phyloP scores from a whole-genome alignment of 2,113 vertebrate genomes.

The Meleagris gallopavo region DNA sequence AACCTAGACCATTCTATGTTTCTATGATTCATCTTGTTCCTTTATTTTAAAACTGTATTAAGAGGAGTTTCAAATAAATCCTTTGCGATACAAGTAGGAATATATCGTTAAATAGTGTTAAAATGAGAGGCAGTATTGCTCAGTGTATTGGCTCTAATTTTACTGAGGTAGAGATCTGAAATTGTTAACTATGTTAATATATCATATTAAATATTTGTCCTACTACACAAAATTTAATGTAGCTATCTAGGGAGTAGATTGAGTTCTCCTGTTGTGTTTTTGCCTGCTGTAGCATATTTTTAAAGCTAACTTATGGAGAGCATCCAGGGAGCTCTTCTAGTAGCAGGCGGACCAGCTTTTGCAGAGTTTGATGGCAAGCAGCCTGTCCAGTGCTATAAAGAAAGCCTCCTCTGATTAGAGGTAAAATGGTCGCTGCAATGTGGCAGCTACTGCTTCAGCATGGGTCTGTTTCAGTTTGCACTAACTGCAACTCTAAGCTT shows the following conservation, averaged over 20 bases:
- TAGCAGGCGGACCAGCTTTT: not conserved
- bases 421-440: not conserved
- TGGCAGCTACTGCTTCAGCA: not conserved
- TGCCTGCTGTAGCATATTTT: not conserved
- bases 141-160: not conserved
- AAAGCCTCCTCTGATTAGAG: not conserved
- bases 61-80: not conserved
- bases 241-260: not conserved
- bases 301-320: not conserved
- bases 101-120: not conserved
- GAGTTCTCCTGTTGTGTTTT: not conserved
- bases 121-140: not conserved
- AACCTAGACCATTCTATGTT: too few species aligned
- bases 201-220: not conserved
- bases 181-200: not conserved
- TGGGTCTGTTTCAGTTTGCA: not conserved
- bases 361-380: not conserved
- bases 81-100: not conserved
- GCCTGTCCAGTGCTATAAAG: not conserved
- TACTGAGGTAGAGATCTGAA: not conserved
- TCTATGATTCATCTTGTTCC: not conserved
- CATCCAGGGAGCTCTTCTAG: not conserved
- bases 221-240: not conserved
- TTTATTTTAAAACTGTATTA: not conserved
- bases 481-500: not conserved